Base-by-base conservation (phyloP, 2,888 invertebrate genomes). In the Lasioglossum figueresi region DNA sequence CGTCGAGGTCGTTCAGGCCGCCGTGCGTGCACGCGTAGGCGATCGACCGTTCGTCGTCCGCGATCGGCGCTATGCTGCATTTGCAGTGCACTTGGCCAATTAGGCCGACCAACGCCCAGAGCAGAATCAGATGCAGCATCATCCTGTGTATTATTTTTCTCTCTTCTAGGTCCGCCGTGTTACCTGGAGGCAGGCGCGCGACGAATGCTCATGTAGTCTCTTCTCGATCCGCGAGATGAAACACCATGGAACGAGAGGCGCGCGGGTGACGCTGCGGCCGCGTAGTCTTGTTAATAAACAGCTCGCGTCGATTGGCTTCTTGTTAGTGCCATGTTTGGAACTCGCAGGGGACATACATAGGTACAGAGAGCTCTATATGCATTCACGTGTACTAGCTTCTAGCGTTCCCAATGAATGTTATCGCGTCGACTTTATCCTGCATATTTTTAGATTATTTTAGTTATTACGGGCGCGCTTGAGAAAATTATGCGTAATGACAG, bases 1-100 rank as follows among this genome's bases (percentile, higher is more conserved):
- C 90, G 1, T 89, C 83, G 80, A 93, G 86, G 72, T 93, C 91
- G 75, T 70, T 75, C 66, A 93, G 85, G 82, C 91, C 87, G 63
- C 89, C 88, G 56, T 92, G 88, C 14, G 91, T 90, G 75, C 93
- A 93, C 16, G 89, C 92, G 84, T 93, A 93, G 37, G 93, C 93
- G 88, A 92, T 88, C 77, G 89, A 85, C 37, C 91, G 90, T 14
- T 89, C 89, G 37, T 91, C 91, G 66, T 89, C 85, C 37, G 80
- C 82, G 27, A 91, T 83, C 66, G 89, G 80, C 16, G 89, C 88
- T 82, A 90, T 77, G 76, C 87, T 91, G 85, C 93, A 93, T 79
- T 91, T 93, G 63, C 91, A 86, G 56, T 91, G 74, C 16, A 82
- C 88, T 48, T 73, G 82, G 76, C 87, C 91, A 88, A 91, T 90